Conservation (phyloP, 1,140 invertebrate species). For the Sitodiplosis mosellana region DNA sequence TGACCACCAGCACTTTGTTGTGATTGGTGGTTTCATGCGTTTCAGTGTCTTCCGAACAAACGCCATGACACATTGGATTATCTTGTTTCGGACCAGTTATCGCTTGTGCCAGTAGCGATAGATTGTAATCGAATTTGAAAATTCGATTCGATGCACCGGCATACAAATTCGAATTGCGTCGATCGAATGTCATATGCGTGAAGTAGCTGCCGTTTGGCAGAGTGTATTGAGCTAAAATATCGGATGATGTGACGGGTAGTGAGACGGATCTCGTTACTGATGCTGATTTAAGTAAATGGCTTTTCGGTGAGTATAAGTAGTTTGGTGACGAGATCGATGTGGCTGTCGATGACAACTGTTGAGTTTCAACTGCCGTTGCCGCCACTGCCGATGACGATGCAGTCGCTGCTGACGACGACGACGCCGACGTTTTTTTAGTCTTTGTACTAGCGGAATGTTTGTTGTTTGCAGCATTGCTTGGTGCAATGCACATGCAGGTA, state of each 20-base stretch:
- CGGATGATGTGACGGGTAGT: not conserved
- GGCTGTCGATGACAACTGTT: no score
- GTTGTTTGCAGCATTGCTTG: no score
- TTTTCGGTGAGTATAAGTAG: no score
- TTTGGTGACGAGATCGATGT: no score
- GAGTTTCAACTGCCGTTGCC: no score
- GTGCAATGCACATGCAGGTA: no score
- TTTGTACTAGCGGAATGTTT: no score
- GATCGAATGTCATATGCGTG: conserved; percentile 32
- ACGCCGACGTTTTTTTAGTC: no score
- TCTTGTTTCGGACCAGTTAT: conserved; percentile 56
- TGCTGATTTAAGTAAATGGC: no score
- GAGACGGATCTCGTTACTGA: no score
- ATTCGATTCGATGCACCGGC: conserved; percentile 71
- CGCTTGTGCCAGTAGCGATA: conserved; percentile 48
- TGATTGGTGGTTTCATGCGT: conserved; percentile 60
- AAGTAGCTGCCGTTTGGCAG: conserved; percentile 18
- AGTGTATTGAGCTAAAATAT: not conserved
- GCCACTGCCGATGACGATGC: no score
- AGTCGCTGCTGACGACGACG: no score
- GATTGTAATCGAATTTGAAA: conserved; percentile 55
- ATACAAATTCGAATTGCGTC: conserved; percentile 40
- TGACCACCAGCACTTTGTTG: conserved; percentile 82
- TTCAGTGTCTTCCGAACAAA: conserved; percentile 48
- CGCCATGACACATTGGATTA: conserved; percentile 71